Evolutionary conservation across 2,797 vertebrate genomes (phyloP).

Genomic region (Takifugu ocellatus): DNA sequence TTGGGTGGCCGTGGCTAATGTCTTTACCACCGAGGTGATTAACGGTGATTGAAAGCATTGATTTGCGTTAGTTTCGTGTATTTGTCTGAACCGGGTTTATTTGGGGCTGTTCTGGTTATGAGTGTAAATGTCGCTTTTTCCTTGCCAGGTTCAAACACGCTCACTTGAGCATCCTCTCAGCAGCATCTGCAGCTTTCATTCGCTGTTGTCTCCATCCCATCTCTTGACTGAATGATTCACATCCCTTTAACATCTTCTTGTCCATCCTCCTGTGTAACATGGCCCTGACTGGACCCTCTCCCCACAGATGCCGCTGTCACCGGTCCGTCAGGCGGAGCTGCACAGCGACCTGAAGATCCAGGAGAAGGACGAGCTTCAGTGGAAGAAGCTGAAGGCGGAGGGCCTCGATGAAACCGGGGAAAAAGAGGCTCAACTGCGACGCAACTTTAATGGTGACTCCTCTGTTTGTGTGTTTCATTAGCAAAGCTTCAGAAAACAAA

Average conservation of each 20-base stretch:
- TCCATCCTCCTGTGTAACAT: not conserved
- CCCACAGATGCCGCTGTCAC: slow-evolving; percentile 82
- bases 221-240: no score
- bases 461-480: not conserved
- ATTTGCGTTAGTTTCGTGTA: no score
- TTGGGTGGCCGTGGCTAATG: no score
- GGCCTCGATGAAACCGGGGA: slow-evolving; percentile 89
- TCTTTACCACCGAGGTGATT: no score
- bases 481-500: no score
- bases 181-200: not conserved
- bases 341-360: slow-evolving; percentile 95
- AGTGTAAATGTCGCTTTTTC: no score
- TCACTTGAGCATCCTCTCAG: no score
- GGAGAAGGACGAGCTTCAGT: slow-evolving; percentile 92
- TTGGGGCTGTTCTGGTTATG: no score
- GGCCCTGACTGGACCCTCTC: not conserved
- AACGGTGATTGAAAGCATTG: no score
- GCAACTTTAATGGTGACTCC: slow-evolving; percentile 82
- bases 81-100: no score
- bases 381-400: slow-evolving; percentile 93
- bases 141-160: no score
- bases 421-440: slow-evolving; percentile 85
- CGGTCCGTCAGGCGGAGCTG: slow-evolving; percentile 86
- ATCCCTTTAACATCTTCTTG: not conserved
- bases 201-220: not conserved